Evolutionary conservation across 1,140 invertebrate genomes (phyloP), one percentile per base, ranked within the genome.

Genomic region (Drosophila equinoxialis): DNA sequence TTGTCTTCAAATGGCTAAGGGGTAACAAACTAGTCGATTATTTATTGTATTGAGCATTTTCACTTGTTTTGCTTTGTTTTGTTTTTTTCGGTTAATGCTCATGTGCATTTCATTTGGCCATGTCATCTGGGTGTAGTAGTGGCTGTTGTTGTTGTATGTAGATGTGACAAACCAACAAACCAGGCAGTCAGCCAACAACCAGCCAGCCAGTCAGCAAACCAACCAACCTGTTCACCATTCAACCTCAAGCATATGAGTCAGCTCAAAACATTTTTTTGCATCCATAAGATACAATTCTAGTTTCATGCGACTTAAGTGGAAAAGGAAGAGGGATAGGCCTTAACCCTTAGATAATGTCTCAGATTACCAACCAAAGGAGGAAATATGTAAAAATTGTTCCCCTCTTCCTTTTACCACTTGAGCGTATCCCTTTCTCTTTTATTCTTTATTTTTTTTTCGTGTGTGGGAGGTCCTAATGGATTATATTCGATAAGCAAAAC

Each of bases 231-330:
- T 75, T 75, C 73, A 51, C 45, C 6, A 8, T 23, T 23, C 45
- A 23, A 51, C 45, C 17, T 23, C 42, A 65, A 60, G 26, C 48
- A 59, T 61, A 75, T 75, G 73, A 75, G 51, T 75, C 73, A 75
- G 73, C 71, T 41, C 64, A 39, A 72, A 58, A 65, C 35, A 37
- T 37, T 13, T 59, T 14, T 68, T 68, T 23, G 72, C 71, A 74
- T 75, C 63, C 72, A 74, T 74, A 65, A 74, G 72, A 74, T 74
- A 74, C 73, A 48, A 55, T 75, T 75, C 48, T 26, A 68, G 71
- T 51, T 51, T 51, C 20, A 51, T 23, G 17, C 17, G 17, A 23
- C 10, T 23, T 10, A 51, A 51, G 45, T 51, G 45, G 17, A 51
- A 51, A 51, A 51, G 45, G 45, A 51, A 51, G 45, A 51, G 45